phyloP scores from a whole-genome alignment of 2,888 invertebrate species.

The Celastrina argiolus region DNA sequence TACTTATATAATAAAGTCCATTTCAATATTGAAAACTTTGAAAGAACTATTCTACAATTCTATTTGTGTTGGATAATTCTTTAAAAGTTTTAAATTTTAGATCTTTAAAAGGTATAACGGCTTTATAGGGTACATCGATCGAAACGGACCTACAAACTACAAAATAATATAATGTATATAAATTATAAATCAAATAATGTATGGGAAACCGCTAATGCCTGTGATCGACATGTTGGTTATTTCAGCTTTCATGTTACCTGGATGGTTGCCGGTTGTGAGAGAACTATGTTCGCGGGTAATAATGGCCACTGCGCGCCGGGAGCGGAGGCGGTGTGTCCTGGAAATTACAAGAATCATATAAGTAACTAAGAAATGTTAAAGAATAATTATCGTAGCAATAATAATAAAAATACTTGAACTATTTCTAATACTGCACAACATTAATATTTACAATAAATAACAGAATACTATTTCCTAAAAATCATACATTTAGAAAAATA shows the following conservation, averaged over 20 bases:
- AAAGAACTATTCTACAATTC: too few relatives aligned
- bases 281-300: slow-evolving; percentile 68
- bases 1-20: not conserved
- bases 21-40: too few relatives aligned
- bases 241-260: not conserved
- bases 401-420: too few relatives aligned
- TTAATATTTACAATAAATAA: too few relatives aligned
- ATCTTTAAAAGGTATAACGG: too few relatives aligned
- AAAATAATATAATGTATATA: not conserved
- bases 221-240: not conserved
- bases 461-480: not conserved
- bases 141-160: not conserved
- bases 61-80: too few relatives aligned
- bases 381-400: too few relatives aligned
- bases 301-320: slow-evolving; percentile 70
- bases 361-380: not conserved
- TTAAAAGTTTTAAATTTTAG: too few relatives aligned
- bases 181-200: too few relatives aligned
- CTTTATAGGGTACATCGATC: too few relatives aligned
- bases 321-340: slow-evolving; percentile 71
- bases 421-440: too few relatives aligned
- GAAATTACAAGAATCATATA: slow-evolving; percentile 26
- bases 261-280: not conserved
- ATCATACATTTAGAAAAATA: not conserved
- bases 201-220: too few relatives aligned